Conservation (phyloP, 1,140 invertebrate species). For the Vanessa tameamea region DNA sequence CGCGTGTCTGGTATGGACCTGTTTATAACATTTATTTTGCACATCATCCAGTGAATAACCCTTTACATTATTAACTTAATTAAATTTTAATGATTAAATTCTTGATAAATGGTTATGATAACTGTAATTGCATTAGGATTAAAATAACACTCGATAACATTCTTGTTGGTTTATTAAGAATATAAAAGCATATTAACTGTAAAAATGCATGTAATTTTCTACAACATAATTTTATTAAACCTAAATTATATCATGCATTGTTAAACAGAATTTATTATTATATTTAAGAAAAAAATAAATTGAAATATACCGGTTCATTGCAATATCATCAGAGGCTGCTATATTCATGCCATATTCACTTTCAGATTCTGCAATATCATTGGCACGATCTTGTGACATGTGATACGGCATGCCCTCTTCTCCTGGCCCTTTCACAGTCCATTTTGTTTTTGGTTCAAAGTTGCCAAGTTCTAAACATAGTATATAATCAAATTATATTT, state of each 20-base stretch:
- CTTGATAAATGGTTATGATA: no score
- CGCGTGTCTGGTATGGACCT: constrained; percentile 93
- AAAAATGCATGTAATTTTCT: no score
- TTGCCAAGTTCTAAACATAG: constrained; percentile 79
- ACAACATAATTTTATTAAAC: no score
- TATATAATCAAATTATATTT: no score
- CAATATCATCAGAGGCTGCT: constrained; percentile 96
- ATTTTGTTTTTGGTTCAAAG: constrained; percentile 85
- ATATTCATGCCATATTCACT: constrained; percentile 98
- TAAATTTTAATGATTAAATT: no score
- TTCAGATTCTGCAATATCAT: constrained; percentile 87
- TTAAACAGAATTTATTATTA: no score
- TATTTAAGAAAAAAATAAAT: background rate
- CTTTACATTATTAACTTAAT: no score
- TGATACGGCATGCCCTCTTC: constrained; percentile 90
- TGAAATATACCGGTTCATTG: constrained; percentile 69
- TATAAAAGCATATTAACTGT: no score
- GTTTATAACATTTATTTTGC: constrained; percentile 1
- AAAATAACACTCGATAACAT: no score
- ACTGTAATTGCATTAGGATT: no score
- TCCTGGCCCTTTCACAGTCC: constrained; percentile 87
- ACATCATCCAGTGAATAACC: background rate
- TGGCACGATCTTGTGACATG: constrained; percentile 86
- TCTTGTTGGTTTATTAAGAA: no score
- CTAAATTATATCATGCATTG: no score